A percentile compares a stretch with the other conserved stretches of the same genome.
These are phyloP conservation scores for Hyla sarda DNA, from an alignment of 2,113 vertebrate species.

Conservation along the genomic window DNA sequence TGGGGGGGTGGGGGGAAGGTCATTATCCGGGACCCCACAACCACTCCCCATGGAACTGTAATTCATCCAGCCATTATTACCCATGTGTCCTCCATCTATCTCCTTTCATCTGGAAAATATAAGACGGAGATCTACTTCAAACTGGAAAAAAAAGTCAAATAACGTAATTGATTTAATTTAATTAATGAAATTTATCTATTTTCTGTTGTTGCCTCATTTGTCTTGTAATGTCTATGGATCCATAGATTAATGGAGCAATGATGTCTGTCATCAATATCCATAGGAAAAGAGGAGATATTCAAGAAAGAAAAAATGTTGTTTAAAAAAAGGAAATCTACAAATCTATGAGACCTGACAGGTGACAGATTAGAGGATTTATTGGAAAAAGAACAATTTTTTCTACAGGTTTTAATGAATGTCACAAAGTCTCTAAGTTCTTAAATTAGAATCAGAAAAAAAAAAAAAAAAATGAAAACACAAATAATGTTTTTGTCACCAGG, in stretches of 20 bases:
- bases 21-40: not conserved
- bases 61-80: not conserved
- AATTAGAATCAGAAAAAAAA: too few relatives aligned
- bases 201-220: not conserved
- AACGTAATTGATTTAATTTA: not conserved
- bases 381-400: not conserved
- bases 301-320: not conserved
- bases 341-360: not conserved
- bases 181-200: not conserved
- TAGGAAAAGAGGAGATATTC: not conserved
- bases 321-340: too few relatives aligned
- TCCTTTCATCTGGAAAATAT: not conserved
- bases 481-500: too few relatives aligned
- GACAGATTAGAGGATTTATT: not conserved
- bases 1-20: too few relatives aligned
- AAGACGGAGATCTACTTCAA: not conserved
- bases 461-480: too few relatives aligned
- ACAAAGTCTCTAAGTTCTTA: not conserved
- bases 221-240: not conserved
- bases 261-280: conserved; percentile 17
- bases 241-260: not conserved
- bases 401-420: not conserved
- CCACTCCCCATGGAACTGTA: too few relatives aligned
- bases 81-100: not conserved
- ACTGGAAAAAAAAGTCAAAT: not conserved